phyloP scores from a whole-genome alignment of 2,113 vertebrate genomes.

The Sphaerodactylus townsendi region DNA sequence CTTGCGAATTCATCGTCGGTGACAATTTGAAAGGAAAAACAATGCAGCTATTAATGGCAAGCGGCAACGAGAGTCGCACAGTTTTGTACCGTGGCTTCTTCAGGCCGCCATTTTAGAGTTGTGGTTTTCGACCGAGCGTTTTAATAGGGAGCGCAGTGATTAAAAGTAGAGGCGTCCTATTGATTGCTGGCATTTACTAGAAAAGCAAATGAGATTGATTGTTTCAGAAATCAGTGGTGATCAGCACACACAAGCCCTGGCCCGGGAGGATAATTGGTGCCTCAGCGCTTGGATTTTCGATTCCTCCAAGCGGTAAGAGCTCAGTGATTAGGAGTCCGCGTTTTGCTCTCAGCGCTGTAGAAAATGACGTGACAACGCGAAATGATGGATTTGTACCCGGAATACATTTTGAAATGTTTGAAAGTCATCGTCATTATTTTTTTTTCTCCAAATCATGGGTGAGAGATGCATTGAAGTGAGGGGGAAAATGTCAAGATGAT shows the following conservation, averaged over 20 bases:
- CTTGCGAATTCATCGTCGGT: too few species aligned
- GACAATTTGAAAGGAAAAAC: background rate
- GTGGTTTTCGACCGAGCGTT: constrained; percentile 48
- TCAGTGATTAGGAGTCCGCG: constrained; percentile 52
- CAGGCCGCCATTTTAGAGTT: constrained; percentile 28
- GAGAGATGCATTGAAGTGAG: background rate
- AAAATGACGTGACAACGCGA: constrained; percentile 34
- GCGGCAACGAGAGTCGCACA: constrained; percentile 35
- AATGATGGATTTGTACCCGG: constrained; percentile 15
- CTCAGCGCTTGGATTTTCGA: constrained; percentile 39
- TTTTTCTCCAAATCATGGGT: background rate
- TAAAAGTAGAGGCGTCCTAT: constrained; percentile 52
- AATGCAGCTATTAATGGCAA: background rate
- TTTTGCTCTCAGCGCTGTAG: constrained; percentile 40
- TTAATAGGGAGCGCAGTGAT: constrained; percentile 52
- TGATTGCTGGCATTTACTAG: constrained; percentile 57
- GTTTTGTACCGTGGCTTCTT: background rate
- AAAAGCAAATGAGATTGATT: constrained; percentile 56
- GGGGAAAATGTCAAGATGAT: background rate
- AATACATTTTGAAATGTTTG: constrained; percentile 29
- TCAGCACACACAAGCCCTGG: constrained; percentile 43
- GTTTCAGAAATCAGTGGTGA: constrained; percentile 58
- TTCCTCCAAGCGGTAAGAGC: constrained; percentile 47
- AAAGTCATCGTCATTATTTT: constrained; percentile 1
- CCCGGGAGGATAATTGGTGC: constrained; percentile 62